phyloP scores from a whole-genome alignment of 2,113 vertebrate genomes.

The Tiliqua scincoides region DNA sequence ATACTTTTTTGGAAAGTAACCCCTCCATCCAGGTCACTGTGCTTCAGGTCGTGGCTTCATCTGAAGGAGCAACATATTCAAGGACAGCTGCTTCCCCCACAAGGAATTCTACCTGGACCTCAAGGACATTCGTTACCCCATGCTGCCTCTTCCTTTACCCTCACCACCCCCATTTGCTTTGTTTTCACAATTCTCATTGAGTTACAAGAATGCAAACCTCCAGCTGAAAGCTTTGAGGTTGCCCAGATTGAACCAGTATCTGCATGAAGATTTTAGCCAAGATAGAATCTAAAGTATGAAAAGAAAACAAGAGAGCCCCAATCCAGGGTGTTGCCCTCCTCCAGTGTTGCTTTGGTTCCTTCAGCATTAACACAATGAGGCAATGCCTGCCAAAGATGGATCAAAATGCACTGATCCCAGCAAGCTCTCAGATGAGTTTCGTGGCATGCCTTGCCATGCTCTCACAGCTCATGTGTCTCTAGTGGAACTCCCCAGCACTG shows the following conservation, averaged over 20 bases:
- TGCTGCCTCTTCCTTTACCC: background rate
- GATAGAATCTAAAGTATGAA: slow-evolving; percentile 37
- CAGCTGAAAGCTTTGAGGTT: background rate
- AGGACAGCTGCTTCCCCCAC: background rate
- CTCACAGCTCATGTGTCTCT: background rate
- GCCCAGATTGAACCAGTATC: slow-evolving; percentile 31
- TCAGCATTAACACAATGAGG: background rate
- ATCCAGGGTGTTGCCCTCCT: slow-evolving; percentile 34
- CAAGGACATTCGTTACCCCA: no score
- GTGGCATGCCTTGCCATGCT: rapidly evolving
- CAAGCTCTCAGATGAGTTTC: rapidly evolving
- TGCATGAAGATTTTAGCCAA: slow-evolving; percentile 38
- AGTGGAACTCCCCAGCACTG: background rate
- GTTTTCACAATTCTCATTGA: background rate
- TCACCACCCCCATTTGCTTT: background rate
- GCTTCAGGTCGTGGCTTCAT: background rate
- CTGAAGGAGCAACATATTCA: rapidly evolving
- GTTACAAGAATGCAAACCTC: background rate
- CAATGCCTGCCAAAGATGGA: rapidly evolving
- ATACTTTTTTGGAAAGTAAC: background rate
- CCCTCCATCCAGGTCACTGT: slow-evolving; percentile 9
- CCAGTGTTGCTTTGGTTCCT: slow-evolving; percentile 17
- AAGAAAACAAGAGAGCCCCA: slow-evolving; percentile 21
- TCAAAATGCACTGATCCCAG: background rate
- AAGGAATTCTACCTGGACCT: background rate